A percentile compares a stretch with the other conserved stretches of the same genome.
Conservation (phyloP, 1,140 invertebrate genomes). For the Drosophila saltans region DNA sequence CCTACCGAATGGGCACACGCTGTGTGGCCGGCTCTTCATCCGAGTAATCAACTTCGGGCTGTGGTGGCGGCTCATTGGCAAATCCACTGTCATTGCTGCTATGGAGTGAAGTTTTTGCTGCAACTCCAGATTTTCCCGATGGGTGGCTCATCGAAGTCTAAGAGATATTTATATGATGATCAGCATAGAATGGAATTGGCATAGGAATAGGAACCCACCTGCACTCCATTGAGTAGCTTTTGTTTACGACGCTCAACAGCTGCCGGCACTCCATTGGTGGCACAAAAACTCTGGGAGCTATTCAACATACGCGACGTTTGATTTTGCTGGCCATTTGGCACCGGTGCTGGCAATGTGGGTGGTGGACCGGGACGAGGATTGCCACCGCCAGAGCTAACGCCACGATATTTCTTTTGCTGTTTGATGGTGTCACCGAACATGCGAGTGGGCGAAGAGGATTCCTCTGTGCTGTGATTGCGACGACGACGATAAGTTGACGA, state of each 20-base stretch:
- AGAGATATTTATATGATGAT: no score
- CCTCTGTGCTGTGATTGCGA: constrained; percentile 77
- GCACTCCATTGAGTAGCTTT: constrained; percentile 69
- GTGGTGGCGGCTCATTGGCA: constrained; percentile 92
- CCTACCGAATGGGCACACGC: constrained; percentile 89
- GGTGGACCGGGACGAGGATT: constrained; percentile 85
- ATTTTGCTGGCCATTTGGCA: constrained; percentile 81
- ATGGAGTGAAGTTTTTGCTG: constrained; percentile 91
- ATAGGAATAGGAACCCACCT: constrained; percentile 28
- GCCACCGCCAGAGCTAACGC: constrained; percentile 48
- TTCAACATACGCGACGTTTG: constrained; percentile 82
- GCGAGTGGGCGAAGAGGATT: constrained; percentile 85
- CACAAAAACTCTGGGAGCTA: constrained; percentile 85
- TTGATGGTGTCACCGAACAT: constrained; percentile 84
- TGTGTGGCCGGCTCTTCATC: constrained; percentile 90
- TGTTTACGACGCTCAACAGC: constrained; percentile 78
- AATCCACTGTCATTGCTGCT: constrained; percentile 96
- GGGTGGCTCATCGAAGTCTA: constrained; percentile 63
- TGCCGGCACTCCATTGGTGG: constrained; percentile 69
- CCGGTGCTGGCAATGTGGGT: constrained; percentile 87
- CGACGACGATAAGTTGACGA: constrained; percentile 67
- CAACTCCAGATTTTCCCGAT: constrained; percentile 71
- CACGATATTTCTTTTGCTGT: constrained; percentile 78
- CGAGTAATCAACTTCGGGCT: constrained; percentile 94
- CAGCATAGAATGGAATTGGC: no score